Conservation (phyloP, 37 sponge, comb jelly and placozoan genomes). For the Aphrocallistes beatrix region DNA sequence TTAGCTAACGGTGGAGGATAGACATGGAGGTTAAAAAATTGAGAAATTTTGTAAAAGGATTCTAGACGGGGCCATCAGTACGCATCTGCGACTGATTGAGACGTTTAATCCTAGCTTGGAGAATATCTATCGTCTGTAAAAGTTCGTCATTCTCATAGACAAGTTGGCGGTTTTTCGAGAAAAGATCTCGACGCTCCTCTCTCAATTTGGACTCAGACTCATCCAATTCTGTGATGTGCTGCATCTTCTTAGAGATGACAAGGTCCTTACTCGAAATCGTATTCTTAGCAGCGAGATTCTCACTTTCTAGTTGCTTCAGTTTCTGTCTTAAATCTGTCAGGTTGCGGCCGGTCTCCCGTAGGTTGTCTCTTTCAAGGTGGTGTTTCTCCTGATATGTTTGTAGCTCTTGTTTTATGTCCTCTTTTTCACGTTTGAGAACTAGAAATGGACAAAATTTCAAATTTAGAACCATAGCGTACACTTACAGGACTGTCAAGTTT, state of each 20-base stretch:
- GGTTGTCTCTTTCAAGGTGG: neutral
- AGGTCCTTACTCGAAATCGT: constrained; percentile 6
- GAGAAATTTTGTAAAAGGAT: neutral
- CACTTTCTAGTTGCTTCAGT: neutral
- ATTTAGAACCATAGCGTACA: no score
- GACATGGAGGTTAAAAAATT: neutral
- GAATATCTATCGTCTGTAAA: neutral
- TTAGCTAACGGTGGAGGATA: neutral
- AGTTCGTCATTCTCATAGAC: constrained; percentile 10
- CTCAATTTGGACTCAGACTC: constrained; percentile 10
- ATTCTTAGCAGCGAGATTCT: neutral
- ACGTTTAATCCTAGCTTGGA: neutral
- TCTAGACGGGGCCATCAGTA: neutral
- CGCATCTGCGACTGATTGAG: constrained; percentile 3
- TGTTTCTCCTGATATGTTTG: neutral
- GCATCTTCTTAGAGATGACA: constrained; percentile 8
- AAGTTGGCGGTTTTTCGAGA: neutral
- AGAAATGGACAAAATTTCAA: neutral
- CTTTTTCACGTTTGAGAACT: neutral
- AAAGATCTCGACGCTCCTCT: neutral
- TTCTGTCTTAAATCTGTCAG: neutral
- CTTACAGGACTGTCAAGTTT: no score
- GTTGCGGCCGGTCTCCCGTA: neutral
- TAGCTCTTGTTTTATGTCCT: neutral
- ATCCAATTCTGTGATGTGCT: neutral